phyloP scores from a whole-genome alignment of 2,797 vertebrate genomes.

The Fistularia tabacaria region DNA sequence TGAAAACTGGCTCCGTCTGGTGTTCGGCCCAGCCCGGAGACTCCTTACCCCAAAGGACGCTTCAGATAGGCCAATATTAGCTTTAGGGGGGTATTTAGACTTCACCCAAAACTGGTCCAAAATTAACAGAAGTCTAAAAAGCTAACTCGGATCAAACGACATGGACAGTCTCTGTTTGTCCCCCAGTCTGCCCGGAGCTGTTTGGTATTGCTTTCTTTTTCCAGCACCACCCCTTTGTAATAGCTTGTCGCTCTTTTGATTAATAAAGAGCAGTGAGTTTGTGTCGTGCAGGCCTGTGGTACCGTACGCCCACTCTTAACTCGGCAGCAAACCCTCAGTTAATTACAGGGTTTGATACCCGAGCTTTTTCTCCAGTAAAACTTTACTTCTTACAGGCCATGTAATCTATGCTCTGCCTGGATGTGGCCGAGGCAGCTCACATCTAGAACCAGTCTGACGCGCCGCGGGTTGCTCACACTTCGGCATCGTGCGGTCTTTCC shows the following conservation, averaged over 20 bases:
- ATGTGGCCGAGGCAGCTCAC: too few species aligned
- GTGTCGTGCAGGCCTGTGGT: slow-evolving; percentile 14
- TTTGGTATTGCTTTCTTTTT: slow-evolving; percentile 15
- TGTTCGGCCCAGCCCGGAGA: slow-evolving; percentile 32
- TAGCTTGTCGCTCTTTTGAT: slow-evolving; percentile 31
- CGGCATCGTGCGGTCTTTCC: too few species aligned
- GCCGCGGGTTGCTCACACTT: too few species aligned
- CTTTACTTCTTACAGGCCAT: slow-evolving; percentile 3
- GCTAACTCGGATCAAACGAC: slow-evolving; percentile 13
- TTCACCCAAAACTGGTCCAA: slow-evolving; percentile 30
- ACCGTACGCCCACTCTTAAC: slow-evolving; percentile 5
- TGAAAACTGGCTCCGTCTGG: slow-evolving; percentile 58
- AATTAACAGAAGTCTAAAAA: slow-evolving; percentile 36
- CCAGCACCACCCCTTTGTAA: slow-evolving; percentile 6
- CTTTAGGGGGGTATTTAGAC: slow-evolving; percentile 21
- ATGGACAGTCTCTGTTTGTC: slow-evolving; percentile 20
- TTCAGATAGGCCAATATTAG: slow-evolving; percentile 37
- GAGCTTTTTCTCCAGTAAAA: slow-evolving; percentile 32
- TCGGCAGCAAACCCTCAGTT: slow-evolving; percentile 19
- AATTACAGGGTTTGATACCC: slow-evolving; percentile 33
- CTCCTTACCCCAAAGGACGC: slow-evolving; percentile 24
- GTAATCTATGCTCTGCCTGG: too few species aligned
- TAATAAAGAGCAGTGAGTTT: slow-evolving; percentile 26
- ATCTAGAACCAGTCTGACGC: too few species aligned
- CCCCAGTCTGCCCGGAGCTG: slow-evolving; percentile 13